Conservation (phyloP, 2,113 vertebrate genomes). For the Naja naja region DNA sequence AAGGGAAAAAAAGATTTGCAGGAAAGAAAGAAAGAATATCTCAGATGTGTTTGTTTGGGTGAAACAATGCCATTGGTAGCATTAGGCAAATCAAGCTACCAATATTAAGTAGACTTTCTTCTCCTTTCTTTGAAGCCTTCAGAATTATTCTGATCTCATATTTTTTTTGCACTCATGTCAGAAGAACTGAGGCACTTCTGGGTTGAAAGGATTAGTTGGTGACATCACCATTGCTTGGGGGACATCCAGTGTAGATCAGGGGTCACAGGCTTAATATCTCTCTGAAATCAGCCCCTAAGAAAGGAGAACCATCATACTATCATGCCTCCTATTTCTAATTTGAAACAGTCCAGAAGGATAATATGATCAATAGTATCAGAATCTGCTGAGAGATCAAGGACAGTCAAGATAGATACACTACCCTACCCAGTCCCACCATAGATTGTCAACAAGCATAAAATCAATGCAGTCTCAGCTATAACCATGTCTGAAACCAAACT, state of each 20-base stretch:
- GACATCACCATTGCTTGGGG: not conserved
- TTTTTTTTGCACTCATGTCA: not conserved
- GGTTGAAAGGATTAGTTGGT: not conserved
- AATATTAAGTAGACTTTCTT: not conserved
- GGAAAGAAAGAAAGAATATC: not conserved
- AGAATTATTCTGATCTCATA: not conserved
- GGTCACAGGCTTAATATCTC: not conserved
- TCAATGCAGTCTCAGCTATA: not conserved
- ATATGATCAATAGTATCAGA: not conserved
- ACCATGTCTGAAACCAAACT: not conserved
- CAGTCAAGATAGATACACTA: not conserved
- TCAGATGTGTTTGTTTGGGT: not conserved
- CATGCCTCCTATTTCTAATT: not conserved
- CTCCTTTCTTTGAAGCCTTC: not conserved
- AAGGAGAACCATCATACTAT: not conserved
- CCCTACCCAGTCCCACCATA: not conserved
- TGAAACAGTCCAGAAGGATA: not conserved
- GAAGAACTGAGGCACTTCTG: not conserved
- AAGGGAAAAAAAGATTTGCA: not conserved
- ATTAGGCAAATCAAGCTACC: not conserved
- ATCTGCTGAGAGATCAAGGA: not conserved
- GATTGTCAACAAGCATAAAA: not conserved
- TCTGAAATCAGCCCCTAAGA: not conserved
- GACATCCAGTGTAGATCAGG: not conserved
- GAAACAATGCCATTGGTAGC: not conserved